phyloP scores from a whole-genome alignment of 1,140 invertebrate species.

The Tigriopus japonicus region DNA sequence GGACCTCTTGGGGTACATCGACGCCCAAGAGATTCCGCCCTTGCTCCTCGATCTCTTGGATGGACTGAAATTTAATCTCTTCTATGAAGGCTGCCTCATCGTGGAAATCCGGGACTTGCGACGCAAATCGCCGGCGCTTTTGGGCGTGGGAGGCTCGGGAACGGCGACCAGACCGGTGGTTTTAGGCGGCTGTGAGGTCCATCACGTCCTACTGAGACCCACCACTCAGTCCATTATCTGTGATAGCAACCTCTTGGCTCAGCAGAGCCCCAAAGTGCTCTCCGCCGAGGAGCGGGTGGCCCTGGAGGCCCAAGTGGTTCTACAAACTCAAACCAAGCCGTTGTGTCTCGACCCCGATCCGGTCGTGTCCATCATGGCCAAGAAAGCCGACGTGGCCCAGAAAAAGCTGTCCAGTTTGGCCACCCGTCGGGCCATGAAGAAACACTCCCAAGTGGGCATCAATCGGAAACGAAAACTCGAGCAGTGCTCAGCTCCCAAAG shows the following conservation, averaged over 20 bases:
- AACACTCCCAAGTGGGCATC: constrained; percentile 43
- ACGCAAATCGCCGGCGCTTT: constrained; percentile 28
- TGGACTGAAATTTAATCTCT: constrained; percentile 53
- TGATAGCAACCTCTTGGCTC: constrained; percentile 47
- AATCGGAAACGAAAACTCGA: constrained; percentile 73
- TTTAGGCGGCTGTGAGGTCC: constrained; percentile 22
- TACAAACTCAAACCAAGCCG: constrained; percentile 59
- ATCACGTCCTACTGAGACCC: constrained; percentile 65
- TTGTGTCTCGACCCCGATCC: constrained; percentile 70
- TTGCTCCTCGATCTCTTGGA: constrained; percentile 63
- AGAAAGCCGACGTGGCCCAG: constrained; percentile 41
- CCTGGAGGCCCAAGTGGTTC: constrained; percentile 40
- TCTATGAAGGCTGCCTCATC: constrained; percentile 78
- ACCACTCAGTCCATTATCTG: constrained; percentile 58
- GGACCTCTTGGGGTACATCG: constrained; percentile 21
- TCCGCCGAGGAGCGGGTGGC: constrained; percentile 52
- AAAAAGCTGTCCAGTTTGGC: constrained; percentile 50
- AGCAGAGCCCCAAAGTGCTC: constrained; percentile 37
- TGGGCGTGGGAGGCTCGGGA: not conserved
- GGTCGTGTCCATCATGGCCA: constrained; percentile 47
- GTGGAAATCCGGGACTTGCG: constrained; percentile 74
- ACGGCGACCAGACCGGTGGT: constrained; percentile 9
- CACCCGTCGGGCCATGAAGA: constrained; percentile 47
- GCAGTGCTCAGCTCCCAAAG: constrained; percentile 53
- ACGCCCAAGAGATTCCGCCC: constrained; percentile 67